Evolutionary conservation across 2,113 vertebrate genomes (phyloP).

Genomic region (Dasyprocta punctata): DNA sequence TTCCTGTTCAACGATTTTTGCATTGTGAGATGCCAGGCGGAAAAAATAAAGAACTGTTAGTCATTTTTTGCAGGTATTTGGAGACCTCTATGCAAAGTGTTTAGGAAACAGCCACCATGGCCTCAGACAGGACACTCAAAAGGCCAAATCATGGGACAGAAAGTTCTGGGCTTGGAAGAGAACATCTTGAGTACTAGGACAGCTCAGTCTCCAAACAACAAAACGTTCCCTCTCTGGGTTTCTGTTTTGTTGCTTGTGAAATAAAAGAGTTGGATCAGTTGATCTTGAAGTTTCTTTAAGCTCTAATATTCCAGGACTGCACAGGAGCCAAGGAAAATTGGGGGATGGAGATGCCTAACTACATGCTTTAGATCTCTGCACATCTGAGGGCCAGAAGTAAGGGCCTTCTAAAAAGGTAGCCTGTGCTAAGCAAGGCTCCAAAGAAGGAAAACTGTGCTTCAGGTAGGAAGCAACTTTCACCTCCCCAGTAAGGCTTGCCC

Average conservation of each 20-base stretch:
- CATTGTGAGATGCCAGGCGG: constrained; percentile 44
- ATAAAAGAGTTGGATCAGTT: background rate
- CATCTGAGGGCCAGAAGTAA: background rate
- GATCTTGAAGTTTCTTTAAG: background rate
- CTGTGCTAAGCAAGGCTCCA: background rate
- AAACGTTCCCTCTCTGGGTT: background rate
- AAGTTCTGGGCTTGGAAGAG: background rate
- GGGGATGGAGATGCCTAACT: background rate
- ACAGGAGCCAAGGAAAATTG: background rate
- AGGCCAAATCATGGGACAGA: background rate
- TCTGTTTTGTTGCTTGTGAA: background rate
- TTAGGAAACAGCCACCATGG: background rate
- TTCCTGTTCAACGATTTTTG: constrained; percentile 71
- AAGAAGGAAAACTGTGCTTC: fast-evolving
- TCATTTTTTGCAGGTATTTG: constrained; percentile 56
- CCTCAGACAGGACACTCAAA: background rate
- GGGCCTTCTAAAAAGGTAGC: background rate
- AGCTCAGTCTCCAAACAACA: too few relatives aligned
- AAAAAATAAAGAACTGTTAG: background rate
- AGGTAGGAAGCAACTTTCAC: background rate
- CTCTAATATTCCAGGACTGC: background rate
- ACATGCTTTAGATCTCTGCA: background rate
- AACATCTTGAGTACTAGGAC: background rate
- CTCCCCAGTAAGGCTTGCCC: background rate
- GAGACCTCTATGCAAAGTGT: constrained; percentile 35